Conservation (phyloP, 92 coral and sea anemone genomes). For the Heteractis magnifica region DNA sequence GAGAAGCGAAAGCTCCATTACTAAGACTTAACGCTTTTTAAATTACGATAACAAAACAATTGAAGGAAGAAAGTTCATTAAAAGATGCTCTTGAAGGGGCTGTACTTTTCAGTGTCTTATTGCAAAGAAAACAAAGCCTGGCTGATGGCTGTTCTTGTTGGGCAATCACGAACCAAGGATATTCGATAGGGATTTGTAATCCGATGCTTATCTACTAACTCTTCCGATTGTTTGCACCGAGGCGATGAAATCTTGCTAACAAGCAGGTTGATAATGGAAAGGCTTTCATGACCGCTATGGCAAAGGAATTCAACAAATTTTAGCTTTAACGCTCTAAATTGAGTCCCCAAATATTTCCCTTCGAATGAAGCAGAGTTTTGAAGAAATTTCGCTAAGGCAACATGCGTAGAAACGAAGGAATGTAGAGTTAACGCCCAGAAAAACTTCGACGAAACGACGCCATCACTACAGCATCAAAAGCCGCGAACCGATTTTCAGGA, state of each 20-base stretch:
- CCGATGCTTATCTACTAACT: constrained; percentile 41
- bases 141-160: constrained; percentile 33
- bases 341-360: neutral
- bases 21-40: constrained; percentile 16
- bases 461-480: constrained; percentile 23
- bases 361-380: neutral
- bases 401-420: constrained; percentile 27
- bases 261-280: constrained; percentile 45
- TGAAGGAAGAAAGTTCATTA: constrained; percentile 4
- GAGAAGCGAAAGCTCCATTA: neutral
- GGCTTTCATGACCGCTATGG: neutral
- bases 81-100: constrained; percentile 5
- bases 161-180: constrained; percentile 29
- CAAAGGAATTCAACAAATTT: constrained; percentile 5
- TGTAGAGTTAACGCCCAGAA: constrained; percentile 42
- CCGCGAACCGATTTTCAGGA: constrained; percentile 29
- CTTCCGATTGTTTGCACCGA: constrained; percentile 35
- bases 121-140: constrained; percentile 38
- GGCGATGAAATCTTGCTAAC: constrained; percentile 54
- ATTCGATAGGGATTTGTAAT: constrained; percentile 38
- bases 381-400: neutral
- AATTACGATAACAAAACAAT: constrained; percentile 15
- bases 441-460: constrained; percentile 38
- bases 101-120: constrained; percentile 14
- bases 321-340: neutral